Conservation (phyloP, 2,888 invertebrate genomes). For the Ectemnius cavifrons region DNA sequence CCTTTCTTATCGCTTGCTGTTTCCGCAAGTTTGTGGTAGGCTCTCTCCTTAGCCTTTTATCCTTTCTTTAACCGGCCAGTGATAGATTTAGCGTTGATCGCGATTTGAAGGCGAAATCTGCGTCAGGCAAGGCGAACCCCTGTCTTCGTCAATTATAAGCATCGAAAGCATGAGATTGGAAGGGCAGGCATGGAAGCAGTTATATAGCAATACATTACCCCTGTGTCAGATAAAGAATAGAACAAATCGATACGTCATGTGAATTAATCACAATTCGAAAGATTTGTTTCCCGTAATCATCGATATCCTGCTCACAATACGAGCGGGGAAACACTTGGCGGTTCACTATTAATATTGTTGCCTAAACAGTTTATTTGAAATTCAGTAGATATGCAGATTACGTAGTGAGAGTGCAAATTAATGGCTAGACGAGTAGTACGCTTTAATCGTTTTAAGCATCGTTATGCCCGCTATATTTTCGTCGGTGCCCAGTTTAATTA, state of each 20-base stretch:
- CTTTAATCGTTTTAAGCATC: constrained; percentile 40
- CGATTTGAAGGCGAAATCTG: constrained; percentile 50
- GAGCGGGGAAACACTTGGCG: too few species aligned
- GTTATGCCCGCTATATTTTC: constrained; percentile 12
- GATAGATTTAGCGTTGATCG: constrained; percentile 63
- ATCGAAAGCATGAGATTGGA: background rate
- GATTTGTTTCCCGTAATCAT: background rate
- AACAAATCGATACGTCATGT: background rate
- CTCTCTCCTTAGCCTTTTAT: constrained; percentile 25
- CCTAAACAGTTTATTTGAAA: too few species aligned
- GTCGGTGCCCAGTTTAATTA: constrained; percentile 26
- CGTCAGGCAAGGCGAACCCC: background rate
- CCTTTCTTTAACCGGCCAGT: constrained; percentile 49
- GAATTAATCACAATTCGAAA: constrained; percentile 23
- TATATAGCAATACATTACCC: background rate
- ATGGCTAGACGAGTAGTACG: constrained; percentile 17
- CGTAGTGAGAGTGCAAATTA: background rate
- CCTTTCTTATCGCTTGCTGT: background rate
- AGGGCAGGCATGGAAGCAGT: background rate
- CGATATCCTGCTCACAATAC: too few species aligned
- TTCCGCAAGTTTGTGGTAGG: constrained; percentile 28
- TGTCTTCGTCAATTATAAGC: background rate
- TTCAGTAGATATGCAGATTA: too few species aligned
- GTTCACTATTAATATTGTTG: too few species aligned
- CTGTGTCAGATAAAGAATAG: background rate